Evolutionary conservation across 1,140 invertebrate genomes (phyloP).

Genomic region (Aphis gossypii): DNA sequence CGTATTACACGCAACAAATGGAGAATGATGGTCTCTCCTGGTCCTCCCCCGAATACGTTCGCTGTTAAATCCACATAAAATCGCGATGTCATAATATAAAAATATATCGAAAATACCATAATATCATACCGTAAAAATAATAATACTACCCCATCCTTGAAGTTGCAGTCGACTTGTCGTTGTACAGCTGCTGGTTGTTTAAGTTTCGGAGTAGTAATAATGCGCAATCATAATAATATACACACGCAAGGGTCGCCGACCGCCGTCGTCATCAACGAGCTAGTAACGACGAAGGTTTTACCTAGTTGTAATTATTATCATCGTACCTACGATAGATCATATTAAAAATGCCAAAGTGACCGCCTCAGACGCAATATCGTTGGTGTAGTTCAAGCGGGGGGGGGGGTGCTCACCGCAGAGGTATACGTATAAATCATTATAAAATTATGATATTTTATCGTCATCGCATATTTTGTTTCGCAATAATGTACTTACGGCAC

Average conservation of each 20-base stretch:
- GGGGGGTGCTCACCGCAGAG: no score
- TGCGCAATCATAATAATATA: neutral
- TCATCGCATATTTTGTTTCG: neutral
- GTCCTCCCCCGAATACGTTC: neutral
- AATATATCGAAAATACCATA: neutral
- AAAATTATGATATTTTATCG: no score
- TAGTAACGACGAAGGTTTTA: neutral
- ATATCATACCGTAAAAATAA: neutral
- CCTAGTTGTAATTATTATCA: neutral
- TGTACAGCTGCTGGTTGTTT: neutral
- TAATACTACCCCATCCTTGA: neutral
- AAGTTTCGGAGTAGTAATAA: neutral
- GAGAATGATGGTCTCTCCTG: neutral
- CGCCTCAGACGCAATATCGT: no score
- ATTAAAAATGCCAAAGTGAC: neutral
- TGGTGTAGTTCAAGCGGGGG: neutral
- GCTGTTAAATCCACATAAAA: neutral
- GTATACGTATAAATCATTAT: no score
- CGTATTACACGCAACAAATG: no score
- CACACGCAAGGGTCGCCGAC: neutral
- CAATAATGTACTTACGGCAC: neutral
- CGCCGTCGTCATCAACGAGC: neutral
- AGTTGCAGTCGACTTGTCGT: neutral
- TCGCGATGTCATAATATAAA: neutral
- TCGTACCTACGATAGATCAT: neutral